Conservation (phyloP, 2,113 vertebrate genomes). For the Morone saxatilis region DNA sequence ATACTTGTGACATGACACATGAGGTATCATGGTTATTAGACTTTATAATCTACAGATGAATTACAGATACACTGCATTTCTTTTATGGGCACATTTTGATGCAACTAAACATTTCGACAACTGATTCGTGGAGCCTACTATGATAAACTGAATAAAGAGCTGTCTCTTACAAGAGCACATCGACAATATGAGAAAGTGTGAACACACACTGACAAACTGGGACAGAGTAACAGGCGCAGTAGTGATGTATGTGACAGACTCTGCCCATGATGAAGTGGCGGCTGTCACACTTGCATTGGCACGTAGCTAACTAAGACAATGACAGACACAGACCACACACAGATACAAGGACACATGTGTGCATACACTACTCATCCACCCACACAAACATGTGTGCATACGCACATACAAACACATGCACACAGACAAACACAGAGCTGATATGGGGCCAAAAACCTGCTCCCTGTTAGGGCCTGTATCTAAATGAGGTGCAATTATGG, state of each 20-base stretch:
- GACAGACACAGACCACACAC: conserved; percentile 72
- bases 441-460: conserved; percentile 59
- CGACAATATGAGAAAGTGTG: conserved; percentile 46
- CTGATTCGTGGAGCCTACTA: background rate
- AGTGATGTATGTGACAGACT: conserved; percentile 69
- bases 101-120: conserved; percentile 17
- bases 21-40: conserved; percentile 28
- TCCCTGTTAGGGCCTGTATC: conserved; percentile 63
- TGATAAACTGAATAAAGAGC: conserved; percentile 9
- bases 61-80: conserved; percentile 20
- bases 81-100: conserved; percentile 22
- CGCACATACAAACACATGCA: conserved; percentile 6
- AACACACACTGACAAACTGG: conserved; percentile 52
- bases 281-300: conserved; percentile 74
- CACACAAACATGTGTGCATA: conserved; percentile 39
- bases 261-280: conserved; percentile 69
- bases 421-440: conserved; percentile 28
- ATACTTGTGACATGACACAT: conserved; percentile 32
- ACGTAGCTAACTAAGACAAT: conserved; percentile 46
- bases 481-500: conserved; percentile 76
- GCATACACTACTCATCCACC: conserved; percentile 36
- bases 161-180: conserved; percentile 23
- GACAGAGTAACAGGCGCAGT: conserved; percentile 20
- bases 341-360: conserved; percentile 35
- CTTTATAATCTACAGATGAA: background rate